Evolutionary conservation across 2,888 invertebrate genomes (phyloP).

Genomic region (Apotomis capreana): DNA sequence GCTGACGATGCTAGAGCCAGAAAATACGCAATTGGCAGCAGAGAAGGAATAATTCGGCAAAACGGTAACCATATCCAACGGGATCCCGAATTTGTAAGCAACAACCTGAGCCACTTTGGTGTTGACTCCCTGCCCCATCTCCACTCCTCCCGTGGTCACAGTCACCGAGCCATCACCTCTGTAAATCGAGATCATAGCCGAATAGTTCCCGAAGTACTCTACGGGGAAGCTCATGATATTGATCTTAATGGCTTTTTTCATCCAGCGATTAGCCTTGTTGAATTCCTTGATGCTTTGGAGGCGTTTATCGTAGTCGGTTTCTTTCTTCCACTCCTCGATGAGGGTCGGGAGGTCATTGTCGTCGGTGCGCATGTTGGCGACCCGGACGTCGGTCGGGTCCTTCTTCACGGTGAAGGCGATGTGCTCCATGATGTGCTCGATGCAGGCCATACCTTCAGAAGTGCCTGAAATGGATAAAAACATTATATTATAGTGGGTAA

Average conservation of each 20-base stretch:
- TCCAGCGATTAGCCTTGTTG: slow-evolving; percentile 88
- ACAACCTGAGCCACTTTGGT: slow-evolving; percentile 91
- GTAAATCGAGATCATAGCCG: slow-evolving; percentile 86
- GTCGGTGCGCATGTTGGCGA: slow-evolving; percentile 79
- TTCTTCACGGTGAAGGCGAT: slow-evolving; percentile 82
- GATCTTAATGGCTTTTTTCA: slow-evolving; percentile 86
- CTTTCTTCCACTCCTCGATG: slow-evolving; percentile 79
- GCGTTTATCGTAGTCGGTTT: slow-evolving; percentile 82
- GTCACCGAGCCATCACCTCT: slow-evolving; percentile 88
- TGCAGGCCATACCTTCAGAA: slow-evolving; percentile 82
- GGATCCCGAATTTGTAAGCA: slow-evolving; percentile 88
- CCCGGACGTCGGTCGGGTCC: slow-evolving; percentile 83
- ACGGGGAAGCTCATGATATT: slow-evolving; percentile 87
- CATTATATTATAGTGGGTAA: too few relatives aligned
- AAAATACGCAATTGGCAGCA: slow-evolving; percentile 84
- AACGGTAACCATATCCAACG: slow-evolving; percentile 84
- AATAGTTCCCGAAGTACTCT: slow-evolving; percentile 79
- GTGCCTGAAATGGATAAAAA: slow-evolving; percentile 64
- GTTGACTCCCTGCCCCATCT: slow-evolving; percentile 91
- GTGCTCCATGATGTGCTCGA: slow-evolving; percentile 88
- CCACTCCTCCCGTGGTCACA: slow-evolving; percentile 87
- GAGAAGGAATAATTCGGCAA: slow-evolving; percentile 84
- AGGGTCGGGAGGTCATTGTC: slow-evolving; percentile 77
- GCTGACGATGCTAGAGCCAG: slow-evolving; percentile 87
- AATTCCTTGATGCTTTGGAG: slow-evolving; percentile 79